Base-by-base conservation (phyloP, 2,888 invertebrate species). In the Phragmatobia fuliginosa region DNA sequence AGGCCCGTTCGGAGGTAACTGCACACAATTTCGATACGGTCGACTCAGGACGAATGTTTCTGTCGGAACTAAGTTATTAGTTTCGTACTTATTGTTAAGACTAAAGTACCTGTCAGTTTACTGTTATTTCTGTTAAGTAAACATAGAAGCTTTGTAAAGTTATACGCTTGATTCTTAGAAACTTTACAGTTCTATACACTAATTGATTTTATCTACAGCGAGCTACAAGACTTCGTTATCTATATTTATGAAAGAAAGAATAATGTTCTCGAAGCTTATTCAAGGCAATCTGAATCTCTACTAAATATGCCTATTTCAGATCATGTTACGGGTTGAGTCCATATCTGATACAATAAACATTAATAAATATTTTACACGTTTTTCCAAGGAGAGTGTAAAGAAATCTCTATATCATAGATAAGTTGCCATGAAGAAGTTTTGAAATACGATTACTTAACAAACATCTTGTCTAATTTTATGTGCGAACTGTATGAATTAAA, bases 11-110 rank as follows among this genome's bases (percentile, higher is more conserved):
- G 73, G 76, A 78, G 71, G 80, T 83, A 86, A 85, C 82, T 86
- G 86, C 83, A 82, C 80, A 83, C 84, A 88, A 90, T 87, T 91
- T 87, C 87, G 86, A 88, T 88, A 86, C 82, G 81, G 77, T 76
- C 77, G 80, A 74, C 73, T 67, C 74, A 77, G 78, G 80, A 83
- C 78, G 80, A 83, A 83, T 80, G 78, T 82, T 83, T 82, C 81
- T 83, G 77, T 78, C 74, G 74, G 76, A 75, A 73, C 71, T 77
- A 79, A 77, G 74, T 77, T 83, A 81, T 83, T 81, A 77, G 79
- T 78, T 75, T 75, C 67, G 72, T 80, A 76, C 74, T 78, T 72
- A 72, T 70, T 76, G 52, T 65, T 73, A 75, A 65, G 68, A 68
- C 70, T 33, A 75, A 80, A 62, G 72, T 79, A 70, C 67, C 62